A percentile compares a stretch with the other conserved stretches of the same genome.
Evolutionary conservation across 2,113 vertebrate genomes (phyloP).

Genomic region (Noctilio leporinus): DNA sequence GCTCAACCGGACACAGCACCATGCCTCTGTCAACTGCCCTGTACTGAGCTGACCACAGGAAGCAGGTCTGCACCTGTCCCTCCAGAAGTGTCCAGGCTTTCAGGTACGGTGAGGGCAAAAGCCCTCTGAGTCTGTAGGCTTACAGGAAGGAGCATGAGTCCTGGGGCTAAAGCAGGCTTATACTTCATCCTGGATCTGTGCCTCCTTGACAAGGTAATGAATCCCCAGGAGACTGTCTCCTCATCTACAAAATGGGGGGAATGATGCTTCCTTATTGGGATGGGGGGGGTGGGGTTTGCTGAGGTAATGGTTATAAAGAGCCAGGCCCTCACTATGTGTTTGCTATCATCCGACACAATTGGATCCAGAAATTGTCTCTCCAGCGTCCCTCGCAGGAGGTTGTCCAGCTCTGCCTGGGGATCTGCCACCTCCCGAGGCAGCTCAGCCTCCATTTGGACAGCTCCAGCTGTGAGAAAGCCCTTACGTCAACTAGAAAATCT

Average conservation of each 20-base stretch:
- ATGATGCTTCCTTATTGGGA: background rate
- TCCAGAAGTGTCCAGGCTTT: background rate
- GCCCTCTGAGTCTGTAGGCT: background rate
- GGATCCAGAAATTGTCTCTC: conserved; percentile 9
- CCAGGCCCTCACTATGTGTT: background rate
- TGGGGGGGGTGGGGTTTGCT: background rate
- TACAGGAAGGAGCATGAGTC: background rate
- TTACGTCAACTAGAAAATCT: background rate
- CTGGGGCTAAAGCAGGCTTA: background rate
- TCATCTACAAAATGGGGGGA: background rate
- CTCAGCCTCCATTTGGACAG: background rate
- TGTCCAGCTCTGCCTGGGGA: background rate
- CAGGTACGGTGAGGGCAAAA: background rate
- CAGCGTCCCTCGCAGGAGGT: background rate
- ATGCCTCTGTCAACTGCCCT: conserved; percentile 47
- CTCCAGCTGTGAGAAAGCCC: conserved; percentile 26
- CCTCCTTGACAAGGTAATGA: background rate
- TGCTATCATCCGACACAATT: conserved; percentile 9
- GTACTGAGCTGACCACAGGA: conserved; percentile 20
- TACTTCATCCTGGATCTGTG: background rate
- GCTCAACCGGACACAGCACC: conserved; percentile 8
- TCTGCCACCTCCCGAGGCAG: background rate
- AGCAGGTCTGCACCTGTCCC: background rate
- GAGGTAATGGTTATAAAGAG: background rate
- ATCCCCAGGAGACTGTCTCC: background rate